Evolutionary conservation across 1,140 invertebrate species (phyloP).

Genomic region (Coelopa frigida): DNA sequence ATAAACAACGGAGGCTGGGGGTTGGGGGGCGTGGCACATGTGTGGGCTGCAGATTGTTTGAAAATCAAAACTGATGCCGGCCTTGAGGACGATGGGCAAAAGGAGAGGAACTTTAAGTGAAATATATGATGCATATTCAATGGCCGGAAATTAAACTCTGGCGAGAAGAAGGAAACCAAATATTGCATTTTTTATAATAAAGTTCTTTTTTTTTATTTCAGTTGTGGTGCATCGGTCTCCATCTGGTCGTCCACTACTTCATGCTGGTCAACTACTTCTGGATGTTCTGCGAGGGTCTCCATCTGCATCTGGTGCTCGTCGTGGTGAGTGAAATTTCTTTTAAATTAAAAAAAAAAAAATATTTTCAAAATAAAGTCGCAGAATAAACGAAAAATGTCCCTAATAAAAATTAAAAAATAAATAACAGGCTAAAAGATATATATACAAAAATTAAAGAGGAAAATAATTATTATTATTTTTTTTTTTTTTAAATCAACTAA

Average conservation of each 20-base stretch:
- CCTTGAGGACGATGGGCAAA: too few relatives aligned
- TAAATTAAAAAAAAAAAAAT: too few relatives aligned
- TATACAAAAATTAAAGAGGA: not conserved
- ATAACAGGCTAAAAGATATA: too few relatives aligned
- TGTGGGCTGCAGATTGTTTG: too few relatives aligned
- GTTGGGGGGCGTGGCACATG: too few relatives aligned
- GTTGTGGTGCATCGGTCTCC: conserved; percentile 70
- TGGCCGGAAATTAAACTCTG: too few relatives aligned
- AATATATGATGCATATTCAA: not conserved
- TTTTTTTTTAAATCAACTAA: too few relatives aligned
- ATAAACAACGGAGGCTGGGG: too few relatives aligned
- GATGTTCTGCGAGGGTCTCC: conserved; percentile 87
- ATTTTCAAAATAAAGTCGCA: conserved; percentile 21
- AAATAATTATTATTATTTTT: conserved; percentile 7
- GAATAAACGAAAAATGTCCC: conserved; percentile 13
- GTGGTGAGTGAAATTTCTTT: conserved; percentile 45
- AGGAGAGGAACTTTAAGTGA: conserved; percentile 2
- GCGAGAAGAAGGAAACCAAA: not conserved
- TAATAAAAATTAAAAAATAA: not conserved
- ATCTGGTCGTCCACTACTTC: conserved; percentile 76
- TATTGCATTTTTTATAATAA: not conserved
- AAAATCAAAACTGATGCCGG: too few relatives aligned
- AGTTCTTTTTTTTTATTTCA: conserved; percentile 42
- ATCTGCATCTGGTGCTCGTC: conserved; percentile 79
- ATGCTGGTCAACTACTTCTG: conserved; percentile 85